Evolutionary conservation across 1,140 invertebrate genomes (phyloP), one percentile per base, ranked within the genome.

Genomic region (Aleiodes sp.): DNA sequence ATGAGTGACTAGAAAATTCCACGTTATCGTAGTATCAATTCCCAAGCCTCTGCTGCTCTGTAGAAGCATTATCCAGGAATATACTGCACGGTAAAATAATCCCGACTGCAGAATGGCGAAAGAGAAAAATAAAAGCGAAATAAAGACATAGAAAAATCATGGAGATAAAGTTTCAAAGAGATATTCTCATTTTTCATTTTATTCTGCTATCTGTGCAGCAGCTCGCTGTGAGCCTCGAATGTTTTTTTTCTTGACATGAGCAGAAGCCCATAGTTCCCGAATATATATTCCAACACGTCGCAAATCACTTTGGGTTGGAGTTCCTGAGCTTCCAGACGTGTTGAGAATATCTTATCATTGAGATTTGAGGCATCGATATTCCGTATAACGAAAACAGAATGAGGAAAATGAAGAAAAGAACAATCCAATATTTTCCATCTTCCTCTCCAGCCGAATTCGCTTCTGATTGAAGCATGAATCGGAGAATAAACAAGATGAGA

Each of bases 261-360:
- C 41, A 46, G n/a, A 46, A 46, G 14, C 14, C 8, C n/a, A n/a
- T n/a, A 26, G 52, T 8, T 24, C 19, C 10, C 14, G 24, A 39
- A 31, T 6, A 60, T 21, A 61, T 68, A 46, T 66, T 33, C 31
- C 28, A 21, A 63, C 39, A 63, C 28, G 26, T 52, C 16, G 24
- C 64, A 24, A 70, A 66, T 66, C 63, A 70, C 57, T 35, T 60
- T 10, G n/a, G 29, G 26, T 16, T n/a, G 28, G 26, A 70, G 62
- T 37, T 59, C 10, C 69, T 10, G 63, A 29, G 28, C 19, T 56
- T 66, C 14, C 33, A 21, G 62, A 70, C 69, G 64, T 70, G 69
- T 65, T 21, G 63, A 62, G 63, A 70, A 70, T 70, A 28, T 28
- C 26, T 28, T n/a, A 60, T 7, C 19, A 31, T 9, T 21, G 19